Evolutionary conservation across 1,140 invertebrate species (phyloP).

Genomic region (Panagrolaimus sp.): DNA sequence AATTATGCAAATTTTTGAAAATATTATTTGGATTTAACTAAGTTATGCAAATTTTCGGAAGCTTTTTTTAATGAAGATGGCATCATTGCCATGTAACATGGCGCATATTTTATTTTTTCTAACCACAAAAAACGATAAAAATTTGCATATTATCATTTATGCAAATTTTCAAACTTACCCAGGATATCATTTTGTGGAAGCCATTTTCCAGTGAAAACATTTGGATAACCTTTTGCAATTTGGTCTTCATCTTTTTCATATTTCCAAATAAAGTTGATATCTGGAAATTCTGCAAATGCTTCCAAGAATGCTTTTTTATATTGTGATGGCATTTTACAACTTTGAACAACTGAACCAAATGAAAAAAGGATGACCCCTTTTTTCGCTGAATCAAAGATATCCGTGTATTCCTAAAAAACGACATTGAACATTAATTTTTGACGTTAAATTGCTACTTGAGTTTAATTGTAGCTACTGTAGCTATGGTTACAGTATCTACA

Average conservation of each 20-base stretch:
- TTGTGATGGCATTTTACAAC: slow-evolving; percentile 4
- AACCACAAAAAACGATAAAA: neutral
- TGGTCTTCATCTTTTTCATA: slow-evolving; percentile 28
- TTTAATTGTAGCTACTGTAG: too few species aligned
- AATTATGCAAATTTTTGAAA: too few species aligned
- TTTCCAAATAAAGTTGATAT: slow-evolving; percentile 25
- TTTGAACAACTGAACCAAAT: slow-evolving; percentile 14
- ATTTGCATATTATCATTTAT: slow-evolving; percentile 60
- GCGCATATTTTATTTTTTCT: neutral
- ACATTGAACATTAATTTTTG: too few species aligned
- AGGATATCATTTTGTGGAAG: slow-evolving; percentile 23
- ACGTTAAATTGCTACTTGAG: too few species aligned
- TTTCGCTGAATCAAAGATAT: neutral
- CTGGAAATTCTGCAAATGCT: slow-evolving; percentile 24
- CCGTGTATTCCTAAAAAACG: too few species aligned
- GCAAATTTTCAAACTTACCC: slow-evolving; percentile 19
- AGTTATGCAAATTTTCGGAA: too few species aligned
- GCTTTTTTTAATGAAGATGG: neutral
- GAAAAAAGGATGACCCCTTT: slow-evolving; percentile 20
- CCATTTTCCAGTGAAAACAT: slow-evolving; percentile 21
- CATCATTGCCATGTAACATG: slow-evolving; percentile 7
- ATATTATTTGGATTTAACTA: too few species aligned
- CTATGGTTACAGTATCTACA: too few species aligned
- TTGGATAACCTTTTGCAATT: slow-evolving; percentile 2
- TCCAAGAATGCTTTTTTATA: slow-evolving; percentile 23